These are phyloP conservation scores for Lacerta agilis DNA, from an alignment of 2,797 vertebrate genomes.

Conservation along the genomic window DNA sequence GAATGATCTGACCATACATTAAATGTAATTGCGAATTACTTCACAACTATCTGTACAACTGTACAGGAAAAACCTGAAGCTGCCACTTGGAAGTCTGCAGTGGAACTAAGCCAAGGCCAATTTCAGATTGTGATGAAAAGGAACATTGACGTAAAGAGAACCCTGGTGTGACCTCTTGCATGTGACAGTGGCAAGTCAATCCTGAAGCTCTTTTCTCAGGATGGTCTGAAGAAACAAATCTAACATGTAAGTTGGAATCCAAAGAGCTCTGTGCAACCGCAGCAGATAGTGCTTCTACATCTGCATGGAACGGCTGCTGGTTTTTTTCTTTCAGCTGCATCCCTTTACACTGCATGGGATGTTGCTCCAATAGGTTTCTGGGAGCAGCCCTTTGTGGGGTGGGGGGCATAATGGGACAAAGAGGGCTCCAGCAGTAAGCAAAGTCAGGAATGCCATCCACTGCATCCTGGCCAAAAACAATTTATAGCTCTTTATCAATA, in stretches of 20 bases:
- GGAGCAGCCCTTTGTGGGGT: not conserved
- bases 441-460: not conserved
- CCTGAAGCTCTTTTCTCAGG: constrained; percentile 49
- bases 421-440: not conserved
- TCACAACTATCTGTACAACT: constrained; percentile 60
- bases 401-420: not conserved
- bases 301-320: constrained; percentile 48
- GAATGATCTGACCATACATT: constrained; percentile 49
- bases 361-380: not conserved
- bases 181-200: constrained; percentile 58
- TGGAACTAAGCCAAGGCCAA: constrained; percentile 67
- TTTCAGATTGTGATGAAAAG: constrained; percentile 59
- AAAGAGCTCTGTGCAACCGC: not conserved
- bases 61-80: constrained; percentile 56
- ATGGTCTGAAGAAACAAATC: constrained; percentile 46
- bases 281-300: not conserved
- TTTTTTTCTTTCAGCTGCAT: constrained; percentile 17
- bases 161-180: constrained; percentile 54
- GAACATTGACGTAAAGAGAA: constrained; percentile 24
- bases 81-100: constrained; percentile 60
- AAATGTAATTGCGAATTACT: constrained; percentile 69
- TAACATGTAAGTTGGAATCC: not conserved
- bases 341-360: not conserved
- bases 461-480: not conserved
- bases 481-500: constrained; percentile 18